These are phyloP conservation scores for Sakesphorus luctuosus DNA, from an alignment of 2,113 vertebrate species.

Conservation along the genomic window DNA sequence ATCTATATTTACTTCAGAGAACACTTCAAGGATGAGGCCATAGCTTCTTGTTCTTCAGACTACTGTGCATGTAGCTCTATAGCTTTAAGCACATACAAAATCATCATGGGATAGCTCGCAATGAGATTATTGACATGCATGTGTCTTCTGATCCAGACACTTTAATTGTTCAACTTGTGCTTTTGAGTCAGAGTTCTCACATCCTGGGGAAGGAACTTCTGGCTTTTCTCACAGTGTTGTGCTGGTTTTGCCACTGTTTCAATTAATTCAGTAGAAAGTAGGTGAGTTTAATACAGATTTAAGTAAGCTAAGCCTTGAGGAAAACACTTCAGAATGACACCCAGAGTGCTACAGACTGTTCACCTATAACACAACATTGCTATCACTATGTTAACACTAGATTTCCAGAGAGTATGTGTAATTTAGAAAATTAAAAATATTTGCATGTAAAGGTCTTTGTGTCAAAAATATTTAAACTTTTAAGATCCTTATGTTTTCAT, in stretches of 20 bases:
- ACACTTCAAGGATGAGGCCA: not conserved
- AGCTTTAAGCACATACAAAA: not conserved
- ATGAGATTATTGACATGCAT: not conserved
- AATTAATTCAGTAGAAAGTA: not conserved
- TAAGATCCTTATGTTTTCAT: not conserved
- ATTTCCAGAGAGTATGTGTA: accelerated
- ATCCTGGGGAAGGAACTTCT: not conserved
- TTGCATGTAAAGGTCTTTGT: not conserved
- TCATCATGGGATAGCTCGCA: not conserved
- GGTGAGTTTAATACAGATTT: not conserved
- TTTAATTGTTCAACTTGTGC: not conserved
- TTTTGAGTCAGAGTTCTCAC: not conserved
- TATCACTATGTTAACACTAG: not conserved
- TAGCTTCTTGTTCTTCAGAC: not conserved
- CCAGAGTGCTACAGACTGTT: not conserved
- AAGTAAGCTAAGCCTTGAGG: not conserved
- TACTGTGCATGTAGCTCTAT: not conserved
- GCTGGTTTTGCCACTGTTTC: not conserved
- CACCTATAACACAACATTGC: not conserved
- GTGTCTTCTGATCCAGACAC: not conserved
- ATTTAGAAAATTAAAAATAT: not conserved
- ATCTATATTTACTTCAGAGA: not conserved
- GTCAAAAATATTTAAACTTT: not conserved
- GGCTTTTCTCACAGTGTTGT: not conserved
- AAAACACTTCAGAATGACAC: not conserved